Base-by-base conservation (phyloP, 2,113 vertebrate genomes). In the Periophthalmus modestus region DNA sequence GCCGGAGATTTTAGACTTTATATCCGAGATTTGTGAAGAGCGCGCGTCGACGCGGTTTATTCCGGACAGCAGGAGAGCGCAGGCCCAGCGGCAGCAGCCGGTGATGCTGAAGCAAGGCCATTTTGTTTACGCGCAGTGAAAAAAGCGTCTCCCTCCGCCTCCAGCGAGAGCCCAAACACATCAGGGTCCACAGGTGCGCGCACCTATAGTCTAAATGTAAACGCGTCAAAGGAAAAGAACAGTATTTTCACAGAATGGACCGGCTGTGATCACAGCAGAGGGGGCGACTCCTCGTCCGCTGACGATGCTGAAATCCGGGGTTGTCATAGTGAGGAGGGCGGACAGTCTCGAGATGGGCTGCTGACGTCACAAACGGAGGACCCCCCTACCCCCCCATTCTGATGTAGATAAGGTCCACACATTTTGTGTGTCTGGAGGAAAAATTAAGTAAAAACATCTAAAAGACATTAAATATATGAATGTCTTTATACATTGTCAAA, bases 1-100 rank as follows among this genome's bases (percentile, higher is more conserved):
- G 0, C 95, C 95, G 0, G 95, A 88, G 21, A 95, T 93, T 82
- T 93, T 94, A 1, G 95, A 92, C 62, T 93, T 93, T 0, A 94
- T 63, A 7, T 94, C 94, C 5, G 93, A 93, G 36, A 93, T 87
- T 0, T 89, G 87, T 0, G 92, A 88, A 5, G 88, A 83, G 0
- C 89, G 88, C 39, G 79, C 1, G 68, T 65, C 15, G 70, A 66
- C 14, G 0, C 5, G 55, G 3, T 0, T 68, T 5, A 55, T 36
- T 0, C 50, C 23, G 23, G 24, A 47, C 19, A 89, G 7, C 59
- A 91, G 55, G 12, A 66, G 9, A 1, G 39, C 28, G 5, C 12
- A 24, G 1, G 83, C 73, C n/a, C 43, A 83, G 84, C 72, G 77
- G 19, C 47, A 70, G 69, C 59, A 77, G 83, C 72, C 50, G 79